phyloP scores from a whole-genome alignment of 2,888 invertebrate genomes.

The Oeneis ivallda region DNA sequence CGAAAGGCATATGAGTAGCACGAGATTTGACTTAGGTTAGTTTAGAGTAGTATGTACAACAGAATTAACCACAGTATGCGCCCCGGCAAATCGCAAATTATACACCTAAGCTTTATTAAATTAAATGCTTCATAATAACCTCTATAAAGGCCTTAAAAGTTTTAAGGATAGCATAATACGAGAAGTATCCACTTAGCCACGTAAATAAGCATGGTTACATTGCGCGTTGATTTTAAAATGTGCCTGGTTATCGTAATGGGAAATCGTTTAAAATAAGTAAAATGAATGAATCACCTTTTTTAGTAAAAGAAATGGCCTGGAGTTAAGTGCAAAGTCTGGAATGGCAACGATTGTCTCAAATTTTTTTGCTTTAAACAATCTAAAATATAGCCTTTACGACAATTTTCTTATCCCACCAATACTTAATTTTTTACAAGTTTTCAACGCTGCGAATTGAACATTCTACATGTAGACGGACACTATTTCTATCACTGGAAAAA shows the following conservation, averaged over 20 bases:
- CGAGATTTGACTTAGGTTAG: too few relatives aligned
- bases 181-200: slow-evolving; percentile 23
- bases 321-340: not conserved
- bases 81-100: too few relatives aligned
- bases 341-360: not conserved
- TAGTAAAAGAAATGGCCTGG: slow-evolving; percentile 29
- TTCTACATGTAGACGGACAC: too few relatives aligned
- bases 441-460: too few relatives aligned
- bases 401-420: not conserved
- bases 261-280: slow-evolving; percentile 37
- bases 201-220: slow-evolving; percentile 34
- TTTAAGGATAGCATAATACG: slow-evolving; percentile 28
- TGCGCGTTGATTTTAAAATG: slow-evolving; percentile 38
- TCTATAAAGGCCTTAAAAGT: not conserved
- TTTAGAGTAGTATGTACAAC: too few relatives aligned
- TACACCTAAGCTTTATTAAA: too few relatives aligned
- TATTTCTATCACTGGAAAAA: too few relatives aligned
- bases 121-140: too few relatives aligned
- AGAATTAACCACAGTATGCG: too few relatives aligned
- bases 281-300: slow-evolving; percentile 45
- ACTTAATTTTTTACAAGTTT: too few relatives aligned
- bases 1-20: too few relatives aligned
- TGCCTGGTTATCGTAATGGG: slow-evolving; percentile 40
- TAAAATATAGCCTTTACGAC: not conserved
- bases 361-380: not conserved